Evolutionary conservation across 2,888 invertebrate genomes (phyloP).

Genomic region (Augochlorella aurata): DNA sequence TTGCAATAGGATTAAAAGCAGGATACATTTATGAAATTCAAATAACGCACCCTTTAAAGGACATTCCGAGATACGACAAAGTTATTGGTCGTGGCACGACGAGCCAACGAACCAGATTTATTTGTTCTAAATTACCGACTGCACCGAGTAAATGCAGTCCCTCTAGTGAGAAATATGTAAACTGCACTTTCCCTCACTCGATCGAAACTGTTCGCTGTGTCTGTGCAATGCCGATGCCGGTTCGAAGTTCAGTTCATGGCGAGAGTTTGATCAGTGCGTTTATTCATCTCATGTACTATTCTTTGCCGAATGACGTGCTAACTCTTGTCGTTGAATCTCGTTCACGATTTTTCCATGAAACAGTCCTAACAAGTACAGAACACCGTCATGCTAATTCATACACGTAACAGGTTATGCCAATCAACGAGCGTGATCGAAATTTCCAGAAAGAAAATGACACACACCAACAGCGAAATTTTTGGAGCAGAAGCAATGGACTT

Average conservation of each 20-base stretch:
- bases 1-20: background rate
- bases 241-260: constrained; percentile 36
- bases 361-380: background rate
- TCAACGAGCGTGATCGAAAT: constrained; percentile 28
- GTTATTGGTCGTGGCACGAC: constrained; percentile 38
- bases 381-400: background rate
- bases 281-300: background rate
- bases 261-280: constrained; percentile 39
- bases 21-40: constrained; percentile 20
- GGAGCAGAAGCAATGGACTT: background rate
- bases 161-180: constrained; percentile 44
- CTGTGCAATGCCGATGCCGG: constrained; percentile 28
- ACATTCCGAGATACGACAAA: constrained; percentile 22
- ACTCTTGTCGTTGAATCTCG: background rate
- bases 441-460: constrained; percentile 20
- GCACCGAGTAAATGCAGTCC: constrained; percentile 34
- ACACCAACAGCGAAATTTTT: constrained; percentile 3
- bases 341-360: background rate
- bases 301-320: background rate
- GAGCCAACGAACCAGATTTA: constrained; percentile 8
- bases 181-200: constrained; percentile 33
- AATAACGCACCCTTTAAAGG: constrained; percentile 33
- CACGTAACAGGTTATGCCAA: constrained; percentile 29
- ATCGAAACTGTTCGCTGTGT: constrained; percentile 3
- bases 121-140: constrained; percentile 44